Evolutionary conservation across 2,797 vertebrate genomes (phyloP).

Genomic region (Arrhamphus sclerolepis): DNA sequence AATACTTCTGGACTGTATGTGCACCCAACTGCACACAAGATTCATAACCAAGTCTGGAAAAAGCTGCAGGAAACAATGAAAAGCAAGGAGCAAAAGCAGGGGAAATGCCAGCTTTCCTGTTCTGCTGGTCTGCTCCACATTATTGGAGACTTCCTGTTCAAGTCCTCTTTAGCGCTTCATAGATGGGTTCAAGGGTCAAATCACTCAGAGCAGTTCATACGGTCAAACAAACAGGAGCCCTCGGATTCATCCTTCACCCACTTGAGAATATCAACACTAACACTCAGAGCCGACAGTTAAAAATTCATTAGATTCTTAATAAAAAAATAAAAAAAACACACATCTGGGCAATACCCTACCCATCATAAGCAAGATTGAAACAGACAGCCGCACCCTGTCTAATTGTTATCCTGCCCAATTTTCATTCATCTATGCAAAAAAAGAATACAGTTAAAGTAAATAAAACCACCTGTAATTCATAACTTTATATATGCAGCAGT

Average conservation of each 20-base stretch:
- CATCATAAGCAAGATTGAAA: constrained; percentile 33
- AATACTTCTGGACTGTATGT: background rate
- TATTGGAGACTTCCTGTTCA: constrained; percentile 65
- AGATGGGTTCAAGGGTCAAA: constrained; percentile 67
- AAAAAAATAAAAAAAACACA: too few species aligned
- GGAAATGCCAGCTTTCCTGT: constrained; percentile 64
- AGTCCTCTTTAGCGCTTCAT: constrained; percentile 33
- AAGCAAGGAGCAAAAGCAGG: constrained; percentile 50
- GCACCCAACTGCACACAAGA: constrained; percentile 1
- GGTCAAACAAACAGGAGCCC: constrained; percentile 28
- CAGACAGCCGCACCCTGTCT: too few species aligned
- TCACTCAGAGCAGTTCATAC: constrained; percentile 33
- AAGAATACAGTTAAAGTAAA: too few species aligned
- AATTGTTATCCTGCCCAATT: too few species aligned
- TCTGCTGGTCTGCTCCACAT: constrained; percentile 38
- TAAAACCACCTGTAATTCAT: too few species aligned
- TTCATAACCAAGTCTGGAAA: background rate
- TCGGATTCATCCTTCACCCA: background rate
- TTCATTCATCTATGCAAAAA: too few species aligned
- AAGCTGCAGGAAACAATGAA: constrained; percentile 69
- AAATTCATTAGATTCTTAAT: background rate
- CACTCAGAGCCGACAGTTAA: background rate
- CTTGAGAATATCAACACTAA: background rate
- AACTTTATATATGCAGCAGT: constrained; percentile 5
- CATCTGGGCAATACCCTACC: background rate